Evolutionary conservation across 2,888 invertebrate genomes (phyloP).

Genomic region (Abrostola tripartita): DNA sequence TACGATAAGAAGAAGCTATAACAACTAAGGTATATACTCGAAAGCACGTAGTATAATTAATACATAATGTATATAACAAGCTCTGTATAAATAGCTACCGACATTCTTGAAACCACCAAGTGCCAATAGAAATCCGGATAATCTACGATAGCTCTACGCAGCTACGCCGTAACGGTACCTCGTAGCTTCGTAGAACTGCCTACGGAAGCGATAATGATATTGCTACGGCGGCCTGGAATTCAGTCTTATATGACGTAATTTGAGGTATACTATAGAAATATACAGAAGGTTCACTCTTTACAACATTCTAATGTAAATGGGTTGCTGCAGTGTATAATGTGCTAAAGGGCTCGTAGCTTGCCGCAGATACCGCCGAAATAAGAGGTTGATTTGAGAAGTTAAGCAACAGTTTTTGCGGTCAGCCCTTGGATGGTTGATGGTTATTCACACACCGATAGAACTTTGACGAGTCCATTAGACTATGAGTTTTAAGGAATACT

Average conservation of each 20-base stretch:
- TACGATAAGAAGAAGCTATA: too few species aligned
- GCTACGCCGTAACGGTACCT: conserved; percentile 52
- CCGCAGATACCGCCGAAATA: too few species aligned
- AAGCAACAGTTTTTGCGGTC: too few species aligned
- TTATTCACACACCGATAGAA: too few species aligned
- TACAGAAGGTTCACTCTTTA: not conserved
- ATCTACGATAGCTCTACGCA: conserved; percentile 48
- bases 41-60: not conserved
- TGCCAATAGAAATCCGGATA: conserved; percentile 31
- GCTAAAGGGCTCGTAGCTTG: too few species aligned
- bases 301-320: not conserved
- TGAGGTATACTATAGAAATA: not conserved
- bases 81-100: conserved; percentile 12
- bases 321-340: too few species aligned
- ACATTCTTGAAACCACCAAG: conserved; percentile 32
- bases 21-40: too few species aligned
- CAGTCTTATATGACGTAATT: conserved; percentile 23
- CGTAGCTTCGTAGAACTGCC: conserved; percentile 54
- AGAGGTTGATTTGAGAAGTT: too few species aligned
- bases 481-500: too few species aligned
- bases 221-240: conserved; percentile 41
- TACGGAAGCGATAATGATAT: conserved; percentile 52
- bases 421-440: too few species aligned
- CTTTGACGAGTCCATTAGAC: too few species aligned
- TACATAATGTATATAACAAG: conserved; percentile 1